Base-by-base conservation (phyloP, 2,888 invertebrate genomes). In the Epirrhoe alternata region DNA sequence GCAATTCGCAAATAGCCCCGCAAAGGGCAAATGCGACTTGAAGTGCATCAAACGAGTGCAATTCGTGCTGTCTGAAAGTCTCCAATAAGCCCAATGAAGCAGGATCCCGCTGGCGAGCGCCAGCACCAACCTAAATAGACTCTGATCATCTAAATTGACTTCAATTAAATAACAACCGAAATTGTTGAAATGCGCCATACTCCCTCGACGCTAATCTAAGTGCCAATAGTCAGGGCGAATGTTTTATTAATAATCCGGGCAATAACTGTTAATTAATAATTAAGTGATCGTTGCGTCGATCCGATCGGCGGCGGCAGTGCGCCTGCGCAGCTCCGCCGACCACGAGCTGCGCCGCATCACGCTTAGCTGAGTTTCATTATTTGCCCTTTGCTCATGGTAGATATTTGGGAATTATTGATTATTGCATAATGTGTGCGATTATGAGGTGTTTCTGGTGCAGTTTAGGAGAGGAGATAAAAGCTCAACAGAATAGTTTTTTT, bases 101-200 rank as follows among this genome's bases (percentile, higher is more conserved):
- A 90, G 92, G 91, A 91, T 91, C 92, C 92, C 92, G 89, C 85
- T 89, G 90, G 86, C 92, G 91, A 90, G 87, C 86, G 90, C 90
- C 92, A 92, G 92, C 92, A 92, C 90, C 92, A 92, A 92, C 92
- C 93, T 92, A 92, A 93, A 93, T 93, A 93, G 93, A 93, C 92
- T 93, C 92, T 93, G 93, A 93, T 93, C 93, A 92, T 93, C 92
- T 93, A 92, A 93, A 93, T 93, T 93, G 93, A 92, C 92, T 93
- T 93, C 93, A 93, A 93, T 93, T 93, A 93, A 93, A 93, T 93
- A 93, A 93, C 93, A 92, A 93, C 93, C 92, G 92, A 93, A 93
- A 92, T 93, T 92, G 93, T 92, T 93, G 92, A 92, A 93, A 93
- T 92, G 92, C 92, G 92, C 92, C 92, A 92, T 93, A 91, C 93